Evolutionary conservation across 2,113 vertebrate species (phyloP).

Genomic region (Cyanistes caeruleus): DNA sequence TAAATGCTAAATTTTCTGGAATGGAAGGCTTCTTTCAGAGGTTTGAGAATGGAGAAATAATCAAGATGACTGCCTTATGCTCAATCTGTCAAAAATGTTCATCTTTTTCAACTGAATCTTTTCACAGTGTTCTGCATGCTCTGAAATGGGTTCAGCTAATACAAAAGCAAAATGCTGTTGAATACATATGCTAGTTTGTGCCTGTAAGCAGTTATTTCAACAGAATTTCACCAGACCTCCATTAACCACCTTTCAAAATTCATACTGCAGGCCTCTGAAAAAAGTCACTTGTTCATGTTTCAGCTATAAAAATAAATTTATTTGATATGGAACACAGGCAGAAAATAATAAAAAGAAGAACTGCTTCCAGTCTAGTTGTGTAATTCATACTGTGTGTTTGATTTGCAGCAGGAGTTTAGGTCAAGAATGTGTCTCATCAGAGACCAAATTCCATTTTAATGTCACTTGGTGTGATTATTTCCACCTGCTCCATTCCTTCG

Average conservation of each 20-base stretch:
- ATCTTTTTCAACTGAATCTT: neutral
- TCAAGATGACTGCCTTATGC: neutral
- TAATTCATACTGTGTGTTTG: fast-evolving
- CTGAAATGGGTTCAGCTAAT: neutral
- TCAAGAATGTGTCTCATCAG: neutral
- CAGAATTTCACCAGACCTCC: neutral
- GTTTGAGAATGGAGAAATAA: neutral
- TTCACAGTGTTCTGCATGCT: neutral
- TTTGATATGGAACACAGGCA: neutral
- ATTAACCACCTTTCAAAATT: neutral
- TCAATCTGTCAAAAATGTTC: neutral
- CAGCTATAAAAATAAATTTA: neutral
- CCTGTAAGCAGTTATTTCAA: neutral
- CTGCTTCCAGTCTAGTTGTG: neutral
- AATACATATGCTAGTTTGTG: neutral
- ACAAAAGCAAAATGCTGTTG: neutral
- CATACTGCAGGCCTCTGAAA: neutral
- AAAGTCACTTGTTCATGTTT: neutral
- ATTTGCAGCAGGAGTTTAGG: neutral
- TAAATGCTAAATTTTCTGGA: neutral
- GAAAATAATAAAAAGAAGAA: neutral
- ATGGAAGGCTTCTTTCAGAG: neutral
- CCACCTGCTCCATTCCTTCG: neutral
- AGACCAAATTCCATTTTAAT: neutral
- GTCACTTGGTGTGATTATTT: neutral